Evolutionary conservation across 2,888 invertebrate genomes (phyloP), one percentile per base, ranked within the genome.

Genomic region (Scaptomyza caliginosa): DNA sequence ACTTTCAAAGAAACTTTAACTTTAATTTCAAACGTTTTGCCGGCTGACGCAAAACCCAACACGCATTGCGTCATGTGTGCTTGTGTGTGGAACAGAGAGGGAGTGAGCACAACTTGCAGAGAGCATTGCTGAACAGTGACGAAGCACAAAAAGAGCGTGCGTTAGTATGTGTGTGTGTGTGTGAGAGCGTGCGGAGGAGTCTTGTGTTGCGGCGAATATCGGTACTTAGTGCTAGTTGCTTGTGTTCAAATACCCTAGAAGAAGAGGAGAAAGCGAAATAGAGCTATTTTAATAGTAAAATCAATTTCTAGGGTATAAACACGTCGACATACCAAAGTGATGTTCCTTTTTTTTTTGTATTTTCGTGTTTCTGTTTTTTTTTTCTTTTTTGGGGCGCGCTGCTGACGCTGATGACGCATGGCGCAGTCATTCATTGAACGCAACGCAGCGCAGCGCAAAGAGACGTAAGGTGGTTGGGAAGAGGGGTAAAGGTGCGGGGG

Each of bases 21-120:
- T 74, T 54, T 16, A 50, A 60, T 52, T 62, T 74, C 11, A 50
- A 62, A 24, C 57, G 52, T 16, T 16, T 54, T 51, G 74, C 64
- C 42, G 66, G 56, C 64, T 80, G 84, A 79, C 83, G 79, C 57
- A 79, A 78, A 85, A 54, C 72, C 58, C 38, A 51, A 54, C 19
- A 71, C 63, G 56, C 82, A 82, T 81, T 79, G 82, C 79, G 86
- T 79, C 82, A 82, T 75, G 65, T 46, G 42, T 17, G 42, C 42
- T 10, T 2, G 21, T 26, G 8, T 17, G 51, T 8, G 39, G 36
- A 43, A 38, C 34, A 13, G 30, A 17, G 26, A n/a, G 19, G n/a
- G 26, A 30, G 40, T 6, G 28, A 26, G 16, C 3, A n/a, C n/a
- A 11, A n/a, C n/a, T 4, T 13, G 13, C 16, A 6, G 11, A 17